phyloP scores from a whole-genome alignment of 2,888 invertebrate genomes.

The Gonocerus acuteangulatus region DNA sequence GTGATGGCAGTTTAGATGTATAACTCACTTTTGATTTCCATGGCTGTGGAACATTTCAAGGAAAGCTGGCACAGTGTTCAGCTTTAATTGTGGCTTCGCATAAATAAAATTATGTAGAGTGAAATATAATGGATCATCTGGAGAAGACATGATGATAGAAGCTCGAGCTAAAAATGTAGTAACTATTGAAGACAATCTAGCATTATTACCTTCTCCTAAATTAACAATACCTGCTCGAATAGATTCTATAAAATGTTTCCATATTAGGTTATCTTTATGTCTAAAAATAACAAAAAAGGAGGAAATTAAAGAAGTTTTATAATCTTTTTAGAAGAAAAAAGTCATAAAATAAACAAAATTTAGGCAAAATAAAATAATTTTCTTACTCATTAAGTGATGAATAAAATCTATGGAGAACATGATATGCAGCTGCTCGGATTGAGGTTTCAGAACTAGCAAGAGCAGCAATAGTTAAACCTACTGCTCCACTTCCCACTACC shows the following conservation, averaged over 20 bases:
- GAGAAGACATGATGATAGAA: constrained; percentile 63
- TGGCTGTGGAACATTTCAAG: constrained; percentile 74
- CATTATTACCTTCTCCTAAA: constrained; percentile 38
- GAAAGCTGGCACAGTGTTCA: constrained; percentile 78
- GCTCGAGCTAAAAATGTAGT: constrained; percentile 64
- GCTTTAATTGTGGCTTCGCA: constrained; percentile 67
- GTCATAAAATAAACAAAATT: no score
- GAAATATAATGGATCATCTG: constrained; percentile 66
- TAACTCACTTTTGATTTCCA: constrained; percentile 45
- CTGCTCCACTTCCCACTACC: constrained; percentile 26
- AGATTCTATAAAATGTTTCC: constrained; percentile 60
- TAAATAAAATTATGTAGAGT: constrained; percentile 70
- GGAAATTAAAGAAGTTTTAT: neutral
- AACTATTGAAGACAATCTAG: constrained; percentile 53
- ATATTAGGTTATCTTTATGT: constrained; percentile 58
- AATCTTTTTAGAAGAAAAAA: no score
- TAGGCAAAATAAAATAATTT: no score
- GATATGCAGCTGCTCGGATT: constrained; percentile 14
- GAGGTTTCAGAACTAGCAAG: constrained; percentile 32
- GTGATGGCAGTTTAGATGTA: no score
- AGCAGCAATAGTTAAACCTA: constrained; percentile 19
- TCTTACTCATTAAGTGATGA: neutral
- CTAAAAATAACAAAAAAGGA: constrained; percentile 39
- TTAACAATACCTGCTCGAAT: constrained; percentile 54
- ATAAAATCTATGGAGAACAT: constrained; percentile 12